A percentile compares a stretch with the other conserved stretches of the same genome.
These are phyloP conservation scores for Crotophaga sulcirostris DNA, from an alignment of 2,113 vertebrate species.

Conservation along the genomic window DNA sequence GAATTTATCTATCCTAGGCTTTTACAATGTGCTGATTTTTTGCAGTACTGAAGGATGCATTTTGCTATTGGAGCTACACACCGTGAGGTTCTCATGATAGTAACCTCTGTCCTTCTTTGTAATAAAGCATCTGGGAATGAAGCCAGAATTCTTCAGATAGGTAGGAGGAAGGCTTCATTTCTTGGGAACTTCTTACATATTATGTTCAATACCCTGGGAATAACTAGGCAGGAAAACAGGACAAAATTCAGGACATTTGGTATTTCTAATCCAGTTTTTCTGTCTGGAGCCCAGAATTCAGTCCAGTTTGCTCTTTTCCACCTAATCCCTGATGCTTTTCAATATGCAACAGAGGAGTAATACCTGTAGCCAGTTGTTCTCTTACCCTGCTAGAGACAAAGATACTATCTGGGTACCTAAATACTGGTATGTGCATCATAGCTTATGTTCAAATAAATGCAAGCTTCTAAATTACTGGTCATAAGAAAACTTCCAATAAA, in stretches of 20 bases:
- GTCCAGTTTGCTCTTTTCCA: not conserved
- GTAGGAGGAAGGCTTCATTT: not conserved
- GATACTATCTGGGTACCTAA: not conserved
- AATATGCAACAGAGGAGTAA: not conserved
- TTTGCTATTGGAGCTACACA: not conserved
- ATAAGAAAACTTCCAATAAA: not conserved
- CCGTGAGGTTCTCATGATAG: not conserved
- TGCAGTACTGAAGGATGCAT: not conserved
- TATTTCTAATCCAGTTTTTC: not conserved
- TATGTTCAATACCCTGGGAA: not conserved
- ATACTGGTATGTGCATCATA: not conserved
- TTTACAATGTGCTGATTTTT: not conserved
- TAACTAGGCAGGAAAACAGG: not conserved
- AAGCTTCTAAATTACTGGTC: not conserved
- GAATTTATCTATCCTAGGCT: not conserved
- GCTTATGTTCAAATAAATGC: not conserved
- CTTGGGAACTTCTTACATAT: not conserved
- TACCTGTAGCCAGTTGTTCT: not conserved
- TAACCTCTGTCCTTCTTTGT: not conserved
- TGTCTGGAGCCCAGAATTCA: not conserved
- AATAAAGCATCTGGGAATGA: not conserved
- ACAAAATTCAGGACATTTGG: not conserved
- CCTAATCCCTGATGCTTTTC: not conserved
- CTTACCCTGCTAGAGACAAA: not conserved
- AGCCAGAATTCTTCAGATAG: not conserved